Percentiles rank a stretch among this genome's conserved stretches.
These are phyloP conservation scores for Loris lydekkerianus DNA, from an alignment of 2,797 vertebrate genomes.

Conservation along the genomic window DNA sequence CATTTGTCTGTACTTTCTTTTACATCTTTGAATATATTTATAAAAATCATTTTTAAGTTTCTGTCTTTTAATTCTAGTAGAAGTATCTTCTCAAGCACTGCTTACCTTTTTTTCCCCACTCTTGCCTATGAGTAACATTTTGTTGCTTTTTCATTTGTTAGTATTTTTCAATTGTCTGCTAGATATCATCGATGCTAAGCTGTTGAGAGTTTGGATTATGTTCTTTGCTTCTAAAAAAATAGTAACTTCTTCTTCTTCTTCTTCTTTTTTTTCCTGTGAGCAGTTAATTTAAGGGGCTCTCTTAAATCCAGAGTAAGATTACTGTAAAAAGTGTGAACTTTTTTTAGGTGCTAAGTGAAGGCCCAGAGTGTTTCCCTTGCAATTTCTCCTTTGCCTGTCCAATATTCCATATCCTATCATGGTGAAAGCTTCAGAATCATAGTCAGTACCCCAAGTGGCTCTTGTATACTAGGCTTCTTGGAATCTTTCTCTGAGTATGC, in stretches of 20 bases:
- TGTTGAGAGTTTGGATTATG: neutral
- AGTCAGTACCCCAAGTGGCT: neutral
- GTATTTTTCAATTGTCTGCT: neutral
- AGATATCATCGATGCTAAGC: neutral
- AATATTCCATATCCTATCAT: neutral
- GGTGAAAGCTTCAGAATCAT: neutral
- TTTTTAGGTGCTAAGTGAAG: neutral
- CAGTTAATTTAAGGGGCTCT: neutral
- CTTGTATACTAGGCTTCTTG: neutral
- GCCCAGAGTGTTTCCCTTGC: no score
- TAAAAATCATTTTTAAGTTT: neutral
- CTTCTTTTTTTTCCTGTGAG: neutral
- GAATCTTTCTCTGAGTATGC: neutral
- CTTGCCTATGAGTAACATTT: constrained; percentile 15
- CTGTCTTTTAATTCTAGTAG: constrained; percentile 34
- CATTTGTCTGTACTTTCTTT: constrained; percentile 56
- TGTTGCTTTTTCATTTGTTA: constrained; percentile 29
- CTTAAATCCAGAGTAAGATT: neutral
- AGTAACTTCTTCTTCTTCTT: no score
- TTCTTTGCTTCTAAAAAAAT: neutral
- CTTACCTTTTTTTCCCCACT: neutral
- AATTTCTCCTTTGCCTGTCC: neutral
- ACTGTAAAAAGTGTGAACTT: neutral
- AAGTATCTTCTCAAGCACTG: neutral
- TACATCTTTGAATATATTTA: constrained; percentile 23